Conservation (phyloP, 2,888 invertebrate species). For the Allygus modestus region DNA sequence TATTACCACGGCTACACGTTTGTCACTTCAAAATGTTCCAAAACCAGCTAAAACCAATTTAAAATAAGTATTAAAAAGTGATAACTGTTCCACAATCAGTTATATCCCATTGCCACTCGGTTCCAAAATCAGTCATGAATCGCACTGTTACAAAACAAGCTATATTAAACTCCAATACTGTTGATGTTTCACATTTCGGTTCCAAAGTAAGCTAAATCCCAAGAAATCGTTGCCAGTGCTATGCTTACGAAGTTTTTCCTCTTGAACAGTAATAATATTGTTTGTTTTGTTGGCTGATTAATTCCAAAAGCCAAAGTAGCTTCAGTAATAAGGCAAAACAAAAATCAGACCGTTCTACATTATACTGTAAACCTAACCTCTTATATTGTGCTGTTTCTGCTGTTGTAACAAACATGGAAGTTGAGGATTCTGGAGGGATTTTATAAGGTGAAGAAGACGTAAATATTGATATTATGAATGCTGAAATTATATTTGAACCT, state of each 20-base stretch:
- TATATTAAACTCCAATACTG: not conserved
- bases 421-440: not conserved
- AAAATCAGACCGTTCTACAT: not conserved
- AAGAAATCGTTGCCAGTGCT: not conserved
- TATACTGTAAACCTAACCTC: not conserved
- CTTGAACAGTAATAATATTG: not conserved
- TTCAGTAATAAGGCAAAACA: not conserved
- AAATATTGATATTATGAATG: conserved; percentile 19
- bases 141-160: not conserved
- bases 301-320: not conserved
- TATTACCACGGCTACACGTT: not conserved
- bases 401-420: not conserved
- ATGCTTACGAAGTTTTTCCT: not conserved
- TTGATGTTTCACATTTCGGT: not conserved
- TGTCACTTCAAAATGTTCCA: conserved; percentile 6
- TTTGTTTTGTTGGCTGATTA: conserved; percentile 5
- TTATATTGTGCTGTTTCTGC: not conserved
- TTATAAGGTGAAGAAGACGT: not conserved
- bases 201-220: not conserved
- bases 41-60: conserved; percentile 8
- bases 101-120: conserved; percentile 10
- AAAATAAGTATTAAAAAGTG: conserved; percentile 4
- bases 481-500: conserved; percentile 15
- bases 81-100: not conserved
- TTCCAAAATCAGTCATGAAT: conserved; percentile 3